These are phyloP conservation scores for Pseudococcus longispinus DNA, from an alignment of 2,888 invertebrate species.

Conservation along the genomic window DNA sequence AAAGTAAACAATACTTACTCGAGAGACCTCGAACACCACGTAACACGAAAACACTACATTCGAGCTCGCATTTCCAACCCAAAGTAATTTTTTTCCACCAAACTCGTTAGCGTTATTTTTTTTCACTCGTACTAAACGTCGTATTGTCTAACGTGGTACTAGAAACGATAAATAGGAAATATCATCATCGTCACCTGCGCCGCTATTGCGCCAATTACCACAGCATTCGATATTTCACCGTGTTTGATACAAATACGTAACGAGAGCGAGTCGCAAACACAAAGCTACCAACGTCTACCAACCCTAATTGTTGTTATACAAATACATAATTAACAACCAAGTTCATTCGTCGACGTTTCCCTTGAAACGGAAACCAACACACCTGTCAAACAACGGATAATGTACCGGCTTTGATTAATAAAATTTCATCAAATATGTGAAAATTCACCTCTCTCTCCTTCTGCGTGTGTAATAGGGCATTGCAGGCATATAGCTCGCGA, in stretches of 20 bases:
- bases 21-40: not conserved
- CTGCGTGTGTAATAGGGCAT: too few species aligned
- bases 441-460: not conserved
- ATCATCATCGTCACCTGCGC: slow-evolving; percentile 16
- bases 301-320: slow-evolving; percentile 32
- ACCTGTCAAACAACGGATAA: slow-evolving; percentile 8
- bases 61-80: slow-evolving; percentile 19
- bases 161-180: slow-evolving; percentile 10
- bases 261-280: not conserved
- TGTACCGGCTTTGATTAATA: slow-evolving; percentile 8
- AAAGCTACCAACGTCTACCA: slow-evolving; percentile 13
- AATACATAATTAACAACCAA: slow-evolving; percentile 40
- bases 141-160: slow-evolving; percentile 17
- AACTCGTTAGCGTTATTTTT: slow-evolving; percentile 28
- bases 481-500: not conserved
- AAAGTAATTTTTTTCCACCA: slow-evolving; percentile 1
- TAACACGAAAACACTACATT: slow-evolving; percentile 19
- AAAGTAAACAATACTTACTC: slow-evolving; percentile 9
- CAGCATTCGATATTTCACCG: slow-evolving; percentile 40
- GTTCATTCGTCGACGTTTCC: slow-evolving; percentile 31
- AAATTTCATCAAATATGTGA: not conserved
- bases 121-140: slow-evolving; percentile 1
- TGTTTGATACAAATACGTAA: not conserved
- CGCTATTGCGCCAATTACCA: slow-evolving; percentile 27
- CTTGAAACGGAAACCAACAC: slow-evolving; percentile 41